A percentile compares a stretch with the other conserved stretches of the same genome.
Conservation (phyloP, 2,888 invertebrate genomes). For the Notodonta ziczac region DNA sequence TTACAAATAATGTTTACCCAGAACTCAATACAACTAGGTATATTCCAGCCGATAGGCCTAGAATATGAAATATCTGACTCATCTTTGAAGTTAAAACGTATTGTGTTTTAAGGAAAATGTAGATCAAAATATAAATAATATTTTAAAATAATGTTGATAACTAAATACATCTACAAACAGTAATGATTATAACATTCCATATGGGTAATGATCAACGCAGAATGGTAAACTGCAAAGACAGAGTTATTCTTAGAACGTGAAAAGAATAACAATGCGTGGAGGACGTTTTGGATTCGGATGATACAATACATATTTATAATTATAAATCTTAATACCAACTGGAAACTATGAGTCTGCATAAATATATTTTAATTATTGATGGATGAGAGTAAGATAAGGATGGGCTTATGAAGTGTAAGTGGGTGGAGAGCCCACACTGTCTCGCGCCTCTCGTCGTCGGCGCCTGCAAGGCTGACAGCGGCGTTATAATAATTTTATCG, state of each 20-base stretch:
- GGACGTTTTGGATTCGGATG: too few relatives aligned
- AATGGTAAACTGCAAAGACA: too few relatives aligned
- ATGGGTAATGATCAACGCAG: too few relatives aligned
- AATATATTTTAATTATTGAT: neutral
- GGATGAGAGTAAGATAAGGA: conserved; percentile 31
- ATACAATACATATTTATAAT: too few relatives aligned
- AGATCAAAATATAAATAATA: neutral
- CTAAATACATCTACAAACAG: too few relatives aligned
- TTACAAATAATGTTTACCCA: neutral
- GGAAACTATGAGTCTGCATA: too few relatives aligned
- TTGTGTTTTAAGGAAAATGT: neutral
- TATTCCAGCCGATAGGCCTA: neutral
- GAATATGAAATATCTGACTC: neutral
- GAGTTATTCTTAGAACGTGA: too few relatives aligned
- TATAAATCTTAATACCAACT: too few relatives aligned
- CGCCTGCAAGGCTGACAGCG: conserved; percentile 53
- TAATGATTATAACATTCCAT: neutral
- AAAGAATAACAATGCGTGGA: too few relatives aligned
- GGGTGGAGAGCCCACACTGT: conserved; percentile 51
- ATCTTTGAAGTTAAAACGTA: neutral
- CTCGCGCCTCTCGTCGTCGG: conserved; percentile 33
- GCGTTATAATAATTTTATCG: conserved; percentile 34
- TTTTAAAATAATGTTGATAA: neutral
- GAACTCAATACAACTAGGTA: neutral
- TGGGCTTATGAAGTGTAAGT: conserved; percentile 38